phyloP scores from a whole-genome alignment of 2,888 invertebrate genomes.

The Baronia brevicornis region DNA sequence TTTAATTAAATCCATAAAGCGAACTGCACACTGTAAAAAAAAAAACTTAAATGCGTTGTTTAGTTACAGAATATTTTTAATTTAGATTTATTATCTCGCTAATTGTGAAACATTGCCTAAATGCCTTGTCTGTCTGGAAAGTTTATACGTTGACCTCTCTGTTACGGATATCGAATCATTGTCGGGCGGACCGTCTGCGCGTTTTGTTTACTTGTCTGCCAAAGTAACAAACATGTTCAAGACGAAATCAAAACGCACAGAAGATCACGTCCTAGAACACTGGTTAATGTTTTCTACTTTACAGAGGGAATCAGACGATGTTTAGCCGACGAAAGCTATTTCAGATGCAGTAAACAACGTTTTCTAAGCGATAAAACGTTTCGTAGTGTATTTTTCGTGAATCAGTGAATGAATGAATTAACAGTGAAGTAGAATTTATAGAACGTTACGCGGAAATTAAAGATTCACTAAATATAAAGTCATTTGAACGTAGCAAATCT shows the following conservation, averaged over 20 bases:
- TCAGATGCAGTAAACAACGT: slow-evolving; percentile 28
- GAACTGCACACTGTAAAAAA: slow-evolving; percentile 5
- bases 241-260: slow-evolving; percentile 26
- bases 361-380: slow-evolving; percentile 18
- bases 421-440: slow-evolving; percentile 7
- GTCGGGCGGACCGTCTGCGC: slow-evolving; percentile 16
- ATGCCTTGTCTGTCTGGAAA: background rate
- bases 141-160: slow-evolving; percentile 12
- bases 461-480: too few species aligned
- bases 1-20: slow-evolving; percentile 8
- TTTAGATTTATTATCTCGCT: slow-evolving; percentile 9
- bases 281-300: slow-evolving; percentile 35
- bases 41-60: slow-evolving; percentile 6
- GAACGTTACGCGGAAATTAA: background rate
- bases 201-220: slow-evolving; percentile 34
- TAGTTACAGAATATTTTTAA: slow-evolving; percentile 7
- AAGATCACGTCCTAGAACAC: slow-evolving; percentile 30
- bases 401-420: slow-evolving; percentile 21
- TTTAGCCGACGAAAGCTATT: slow-evolving; percentile 41
- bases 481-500: too few species aligned
- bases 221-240: slow-evolving; percentile 26
- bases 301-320: slow-evolving; percentile 34
- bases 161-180: slow-evolving; percentile 9
- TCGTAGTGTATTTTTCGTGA: slow-evolving; percentile 19
- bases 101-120: slow-evolving; percentile 6